phyloP scores from a whole-genome alignment of 2,113 vertebrate genomes.

The Brachirus orientalis region DNA sequence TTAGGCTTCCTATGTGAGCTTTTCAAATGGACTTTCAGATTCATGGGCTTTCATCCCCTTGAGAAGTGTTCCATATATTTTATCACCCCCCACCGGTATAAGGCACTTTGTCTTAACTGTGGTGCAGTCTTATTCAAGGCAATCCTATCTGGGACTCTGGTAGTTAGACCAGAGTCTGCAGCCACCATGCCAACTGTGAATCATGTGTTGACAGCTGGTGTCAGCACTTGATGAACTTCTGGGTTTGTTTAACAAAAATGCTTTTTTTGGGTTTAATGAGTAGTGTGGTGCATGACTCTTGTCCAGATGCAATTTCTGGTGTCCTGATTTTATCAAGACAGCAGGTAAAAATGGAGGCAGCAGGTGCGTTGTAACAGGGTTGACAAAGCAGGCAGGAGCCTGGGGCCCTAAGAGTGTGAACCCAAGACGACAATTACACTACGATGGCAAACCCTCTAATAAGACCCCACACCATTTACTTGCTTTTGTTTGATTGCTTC shows the following conservation, averaged over 20 bases:
- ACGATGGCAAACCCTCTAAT: neutral
- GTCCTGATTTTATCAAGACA: too few relatives aligned
- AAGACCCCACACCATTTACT: neutral
- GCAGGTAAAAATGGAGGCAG: too few relatives aligned
- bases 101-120: constrained; percentile 2
- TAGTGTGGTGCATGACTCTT: too few relatives aligned
- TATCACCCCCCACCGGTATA: neutral
- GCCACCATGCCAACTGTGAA: neutral
- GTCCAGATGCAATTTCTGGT: too few relatives aligned
- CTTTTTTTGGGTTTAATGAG: neutral
- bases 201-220: neutral
- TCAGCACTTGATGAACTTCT: neutral
- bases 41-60: neutral
- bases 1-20: neutral
- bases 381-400: too few relatives aligned
- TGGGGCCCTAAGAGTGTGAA: too few relatives aligned
- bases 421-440: too few relatives aligned
- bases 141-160: neutral
- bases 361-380: too few relatives aligned
- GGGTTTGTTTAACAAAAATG: neutral
- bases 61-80: constrained; percentile 1
- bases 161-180: neutral
- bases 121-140: neutral
- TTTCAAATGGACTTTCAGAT: constrained; percentile 3
- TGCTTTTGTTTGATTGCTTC: neutral